phyloP scores from a whole-genome alignment of 1,140 invertebrate species.

The Rhopalosiphum padi region DNA sequence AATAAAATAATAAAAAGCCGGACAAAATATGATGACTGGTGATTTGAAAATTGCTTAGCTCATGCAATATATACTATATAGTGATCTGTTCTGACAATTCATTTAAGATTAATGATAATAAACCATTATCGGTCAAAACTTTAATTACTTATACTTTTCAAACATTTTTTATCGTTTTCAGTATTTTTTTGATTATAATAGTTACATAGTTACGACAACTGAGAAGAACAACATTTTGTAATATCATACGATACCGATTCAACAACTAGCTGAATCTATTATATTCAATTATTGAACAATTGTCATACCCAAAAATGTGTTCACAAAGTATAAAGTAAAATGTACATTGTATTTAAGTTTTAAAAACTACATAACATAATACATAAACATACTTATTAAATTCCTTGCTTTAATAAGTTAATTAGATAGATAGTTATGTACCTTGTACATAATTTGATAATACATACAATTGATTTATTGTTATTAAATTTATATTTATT shows the following conservation, averaged over 20 bases:
- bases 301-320: background rate
- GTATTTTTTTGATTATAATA: too few relatives aligned
- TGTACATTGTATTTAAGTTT: background rate
- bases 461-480: background rate
- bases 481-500: background rate
- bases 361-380: background rate
- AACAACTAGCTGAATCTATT: background rate
- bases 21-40: background rate
- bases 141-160: background rate
- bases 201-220: background rate
- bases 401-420: background rate
- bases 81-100: background rate
- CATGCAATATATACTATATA: background rate
- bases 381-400: background rate
- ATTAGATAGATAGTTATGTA: background rate
- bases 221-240: background rate
- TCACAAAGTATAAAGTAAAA: background rate
- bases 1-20: background rate
- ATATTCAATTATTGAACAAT: background rate
- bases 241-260: background rate
- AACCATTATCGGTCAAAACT: background rate
- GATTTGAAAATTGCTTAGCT: background rate
- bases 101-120: background rate
- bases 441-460: background rate
- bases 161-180: background rate